Evolutionary conservation across 2,113 vertebrate genomes (phyloP).

Genomic region (Sprattus sprattus): DNA sequence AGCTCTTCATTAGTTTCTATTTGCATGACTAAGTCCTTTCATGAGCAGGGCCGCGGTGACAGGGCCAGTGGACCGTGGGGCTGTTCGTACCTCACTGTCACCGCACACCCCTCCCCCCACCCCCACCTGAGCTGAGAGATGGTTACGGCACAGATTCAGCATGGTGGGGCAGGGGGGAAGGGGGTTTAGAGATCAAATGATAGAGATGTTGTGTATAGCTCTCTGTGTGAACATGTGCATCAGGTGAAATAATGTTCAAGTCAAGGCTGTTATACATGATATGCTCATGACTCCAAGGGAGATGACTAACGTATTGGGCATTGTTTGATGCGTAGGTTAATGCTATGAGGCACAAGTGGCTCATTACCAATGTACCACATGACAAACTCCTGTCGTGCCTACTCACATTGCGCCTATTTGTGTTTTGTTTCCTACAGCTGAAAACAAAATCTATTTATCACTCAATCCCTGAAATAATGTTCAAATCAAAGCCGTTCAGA

Average conservation of each 20-base stretch:
- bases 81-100: slow-evolving; percentile 38
- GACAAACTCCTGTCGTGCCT: background rate
- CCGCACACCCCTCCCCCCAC: background rate
- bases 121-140: background rate
- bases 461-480: too few species aligned
- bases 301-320: background rate
- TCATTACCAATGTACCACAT: background rate
- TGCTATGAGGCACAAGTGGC: background rate
- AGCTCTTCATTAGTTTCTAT: slow-evolving; percentile 56
- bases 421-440: too few species aligned
- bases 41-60: slow-evolving; percentile 30
- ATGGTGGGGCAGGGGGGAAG: too few species aligned
- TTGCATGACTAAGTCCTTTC: slow-evolving; percentile 51
- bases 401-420: too few species aligned
- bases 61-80: slow-evolving; percentile 25
- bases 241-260: background rate
- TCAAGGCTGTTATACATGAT: background rate
- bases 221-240: background rate
- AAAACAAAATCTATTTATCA: too few species aligned
- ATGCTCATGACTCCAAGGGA: background rate
- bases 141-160: background rate
- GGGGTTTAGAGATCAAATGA: background rate
- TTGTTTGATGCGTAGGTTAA: background rate
- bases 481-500: too few species aligned
- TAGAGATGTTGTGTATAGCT: background rate